Conservation (phyloP, 1,140 invertebrate species). For the Zaprionus inermis region DNA sequence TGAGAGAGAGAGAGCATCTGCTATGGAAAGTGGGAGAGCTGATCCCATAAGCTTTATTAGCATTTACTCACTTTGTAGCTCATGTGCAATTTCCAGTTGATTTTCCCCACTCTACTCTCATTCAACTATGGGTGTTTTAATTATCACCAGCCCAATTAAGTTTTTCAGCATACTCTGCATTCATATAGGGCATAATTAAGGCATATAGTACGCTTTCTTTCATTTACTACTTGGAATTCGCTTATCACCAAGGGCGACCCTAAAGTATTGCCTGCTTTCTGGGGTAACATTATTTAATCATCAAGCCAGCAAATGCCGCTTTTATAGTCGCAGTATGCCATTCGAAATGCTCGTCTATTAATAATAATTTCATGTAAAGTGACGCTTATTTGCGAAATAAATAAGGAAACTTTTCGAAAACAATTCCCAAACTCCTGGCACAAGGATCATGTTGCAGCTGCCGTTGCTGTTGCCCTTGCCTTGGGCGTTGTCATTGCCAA, state of each 20-base stretch:
- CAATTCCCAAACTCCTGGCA: constrained; percentile 37
- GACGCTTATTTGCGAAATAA: constrained; percentile 44
- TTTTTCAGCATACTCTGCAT: neutral
- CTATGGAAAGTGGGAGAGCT: constrained; percentile 8
- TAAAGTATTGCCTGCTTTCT: constrained; percentile 14
- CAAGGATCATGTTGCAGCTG: constrained; percentile 31
- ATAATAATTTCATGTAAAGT: constrained; percentile 55
- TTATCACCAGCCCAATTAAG: neutral
- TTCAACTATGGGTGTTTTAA: neutral
- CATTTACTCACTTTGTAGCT: constrained; percentile 42
- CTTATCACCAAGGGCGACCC: neutral
- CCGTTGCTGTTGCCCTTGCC: constrained; percentile 10
- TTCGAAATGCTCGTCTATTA: constrained; percentile 39
- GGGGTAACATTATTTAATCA: constrained; percentile 30
- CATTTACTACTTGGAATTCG: no score
- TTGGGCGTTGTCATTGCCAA: constrained; percentile 21
- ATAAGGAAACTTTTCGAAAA: constrained; percentile 48
- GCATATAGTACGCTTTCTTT: no score
- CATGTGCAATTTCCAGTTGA: constrained; percentile 28
- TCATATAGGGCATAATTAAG: neutral
- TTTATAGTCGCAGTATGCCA: constrained; percentile 37
- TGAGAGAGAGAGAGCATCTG: neutral
- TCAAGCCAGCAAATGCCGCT: constrained; percentile 33
- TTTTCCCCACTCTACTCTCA: constrained; percentile 10
- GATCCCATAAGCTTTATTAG: constrained; percentile 51